Evolutionary conservation across 2,113 vertebrate species (phyloP), one percentile per base, ranked within the genome.

Genomic region (Austrofundulus limnaeus): DNA sequence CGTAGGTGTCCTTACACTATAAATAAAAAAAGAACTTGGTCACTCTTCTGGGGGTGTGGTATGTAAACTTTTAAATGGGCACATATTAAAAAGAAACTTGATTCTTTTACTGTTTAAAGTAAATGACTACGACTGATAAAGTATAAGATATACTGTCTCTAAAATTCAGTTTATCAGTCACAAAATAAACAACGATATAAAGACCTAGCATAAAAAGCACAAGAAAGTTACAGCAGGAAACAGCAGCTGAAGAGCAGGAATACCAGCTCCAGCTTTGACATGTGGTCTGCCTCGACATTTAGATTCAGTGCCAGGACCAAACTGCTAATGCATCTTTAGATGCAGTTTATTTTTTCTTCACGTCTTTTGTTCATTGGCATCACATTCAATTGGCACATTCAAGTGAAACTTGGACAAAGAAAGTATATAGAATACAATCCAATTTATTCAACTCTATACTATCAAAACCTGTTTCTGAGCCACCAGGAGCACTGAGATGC

Each of bases 181-280:
- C n/a, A n/a, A n/a, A n/a, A n/a, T n/a, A 75, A 66, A 69, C 47
- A 64, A 25, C 31, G 61, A 47, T 28, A 58, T 39, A 79, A 60
- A 58, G 75, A 75, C 45, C 61, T 70, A 45, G 48, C 43, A 51
- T 31, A 28, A 16, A 48, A 21, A 63, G 15, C 4, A 4, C 37
- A 63, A n/a, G 11, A 20, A 51, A 66, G 54, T 21, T 16, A 23
- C 47, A 66, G 16, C 20, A 62, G 38, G 60, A 37, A 39, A n/a
- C n/a, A n/a, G 43, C 59, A 11, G 63, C 39, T 62, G 51, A 14
- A 20, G 52, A 34, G 25, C 20, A 47, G 15, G 16, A 19, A 42
- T 20, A 49, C 3, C 3, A 49, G 20, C 51, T 34, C 5, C 31
- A 34, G 31, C 5, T 34, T 15, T 25, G 13, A 52, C 55, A 53